Evolutionary conservation across 2,113 vertebrate species (phyloP).

Genomic region (Pardalotus punctatus): DNA sequence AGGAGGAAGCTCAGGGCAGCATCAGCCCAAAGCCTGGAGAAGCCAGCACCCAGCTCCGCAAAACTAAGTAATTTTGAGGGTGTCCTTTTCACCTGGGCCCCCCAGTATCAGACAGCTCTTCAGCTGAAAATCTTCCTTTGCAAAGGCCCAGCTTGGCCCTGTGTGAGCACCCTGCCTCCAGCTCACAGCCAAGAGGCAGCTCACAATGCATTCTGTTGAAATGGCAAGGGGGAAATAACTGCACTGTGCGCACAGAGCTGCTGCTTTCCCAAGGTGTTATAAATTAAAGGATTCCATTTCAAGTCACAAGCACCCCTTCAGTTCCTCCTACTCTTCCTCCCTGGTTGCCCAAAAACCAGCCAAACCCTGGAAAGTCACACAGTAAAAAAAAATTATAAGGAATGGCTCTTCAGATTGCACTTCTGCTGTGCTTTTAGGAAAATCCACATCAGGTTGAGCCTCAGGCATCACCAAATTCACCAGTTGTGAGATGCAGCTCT

Average conservation of each 20-base stretch:
- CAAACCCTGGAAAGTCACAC: neutral
- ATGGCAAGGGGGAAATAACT: neutral
- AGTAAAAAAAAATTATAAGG: neutral
- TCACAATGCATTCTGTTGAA: neutral
- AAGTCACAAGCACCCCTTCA: neutral
- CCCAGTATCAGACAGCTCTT: neutral
- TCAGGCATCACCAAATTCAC: neutral
- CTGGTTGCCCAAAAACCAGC: neutral
- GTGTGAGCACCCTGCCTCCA: neutral
- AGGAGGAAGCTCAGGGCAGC: neutral
- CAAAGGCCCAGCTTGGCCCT: too few relatives aligned
- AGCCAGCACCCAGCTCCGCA: neutral
- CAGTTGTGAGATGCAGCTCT: neutral
- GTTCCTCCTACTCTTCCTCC: neutral
- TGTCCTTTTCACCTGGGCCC: neutral
- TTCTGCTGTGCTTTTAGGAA: neutral
- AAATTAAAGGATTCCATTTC: neutral
- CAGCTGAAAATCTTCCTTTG: neutral
- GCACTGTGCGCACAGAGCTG: accelerated
- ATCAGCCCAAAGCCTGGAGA: neutral
- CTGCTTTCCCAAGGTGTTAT: neutral
- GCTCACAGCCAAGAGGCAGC: neutral
- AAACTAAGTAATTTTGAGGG: neutral
- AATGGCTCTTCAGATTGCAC: neutral
- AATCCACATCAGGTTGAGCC: neutral